Evolutionary conservation across 2,888 invertebrate genomes (phyloP).

Genomic region (Drosophila lacicola): DNA sequence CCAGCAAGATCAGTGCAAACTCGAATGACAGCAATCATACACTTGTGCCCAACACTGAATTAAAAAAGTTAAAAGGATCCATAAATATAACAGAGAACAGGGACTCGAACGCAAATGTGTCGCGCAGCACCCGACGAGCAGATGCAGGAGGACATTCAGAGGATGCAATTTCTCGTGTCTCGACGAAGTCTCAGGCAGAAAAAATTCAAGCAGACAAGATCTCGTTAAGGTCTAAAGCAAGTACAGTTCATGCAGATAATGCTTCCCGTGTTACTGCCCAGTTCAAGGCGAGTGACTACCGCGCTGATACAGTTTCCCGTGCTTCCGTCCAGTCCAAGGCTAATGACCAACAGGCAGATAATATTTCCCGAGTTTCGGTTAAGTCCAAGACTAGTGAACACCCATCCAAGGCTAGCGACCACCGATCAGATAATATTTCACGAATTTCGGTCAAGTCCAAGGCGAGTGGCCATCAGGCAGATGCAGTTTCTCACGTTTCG

Average conservation of each 20-base stretch:
- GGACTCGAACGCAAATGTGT: background rate
- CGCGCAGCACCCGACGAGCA: background rate
- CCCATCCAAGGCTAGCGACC: background rate
- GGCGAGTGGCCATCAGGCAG: background rate
- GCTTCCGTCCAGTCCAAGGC: conserved; percentile 19
- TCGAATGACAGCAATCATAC: conserved; percentile 4
- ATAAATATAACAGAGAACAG: background rate
- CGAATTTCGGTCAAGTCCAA: background rate
- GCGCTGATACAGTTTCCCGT: conserved; percentile 10
- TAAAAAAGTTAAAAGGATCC: background rate
- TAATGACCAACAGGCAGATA: conserved; percentile 1
- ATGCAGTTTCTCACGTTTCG: too few species aligned
- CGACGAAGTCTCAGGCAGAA: background rate
- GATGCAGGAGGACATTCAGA: background rate
- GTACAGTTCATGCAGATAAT: conserved; percentile 2
- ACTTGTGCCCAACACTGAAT: background rate
- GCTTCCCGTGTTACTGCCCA: conserved; percentile 1
- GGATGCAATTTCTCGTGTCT: background rate
- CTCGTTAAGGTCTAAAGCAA: conserved; percentile 9
- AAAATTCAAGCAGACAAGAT: background rate
- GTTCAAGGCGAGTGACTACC: background rate
- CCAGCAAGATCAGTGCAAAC: conserved; percentile 2
- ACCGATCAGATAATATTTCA: background rate
- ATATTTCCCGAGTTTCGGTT: conserved; percentile 7
- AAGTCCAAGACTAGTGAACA: background rate